Percentiles rank a stretch among this genome's conserved stretches.
Conservation (phyloP, 2,888 invertebrate genomes). For the Isotomurus palustris region DNA sequence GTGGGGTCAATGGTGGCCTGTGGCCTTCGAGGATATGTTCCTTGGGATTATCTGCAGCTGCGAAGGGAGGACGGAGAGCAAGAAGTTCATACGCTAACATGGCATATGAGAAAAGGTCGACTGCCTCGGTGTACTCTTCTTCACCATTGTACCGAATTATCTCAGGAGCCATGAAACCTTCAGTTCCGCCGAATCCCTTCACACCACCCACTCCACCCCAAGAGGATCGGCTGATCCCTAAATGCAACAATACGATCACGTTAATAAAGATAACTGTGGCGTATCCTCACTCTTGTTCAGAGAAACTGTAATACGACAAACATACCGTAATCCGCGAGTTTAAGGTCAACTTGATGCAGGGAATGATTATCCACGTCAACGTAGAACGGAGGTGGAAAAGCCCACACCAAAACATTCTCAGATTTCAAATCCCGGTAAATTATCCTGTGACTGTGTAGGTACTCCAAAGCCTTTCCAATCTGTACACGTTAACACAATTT, state of each 20-base stretch:
- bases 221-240: conserved; percentile 78
- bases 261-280: conserved; percentile 6
- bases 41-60: conserved; percentile 93
- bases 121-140: conserved; percentile 97
- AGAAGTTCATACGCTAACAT: conserved; percentile 90
- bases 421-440: conserved; percentile 92
- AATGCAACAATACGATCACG: too few relatives aligned
- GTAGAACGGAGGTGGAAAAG: conserved; percentile 70
- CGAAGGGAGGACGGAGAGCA: conserved; percentile 89
- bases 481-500: conserved; percentile 46
- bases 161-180: conserved; percentile 95
- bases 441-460: conserved; percentile 85
- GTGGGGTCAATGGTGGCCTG: conserved; percentile 77
- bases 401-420: conserved; percentile 98
- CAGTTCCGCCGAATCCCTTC: conserved; percentile 97
- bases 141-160: conserved; percentile 81
- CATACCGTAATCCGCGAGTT: conserved; percentile 89
- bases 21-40: conserved; percentile 94
- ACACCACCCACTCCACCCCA: conserved; percentile 87
- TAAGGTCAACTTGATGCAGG: conserved; percentile 66
- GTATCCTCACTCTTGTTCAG: not conserved
- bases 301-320: not conserved
- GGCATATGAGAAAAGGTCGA: conserved; percentile 97
- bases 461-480: conserved; percentile 89
- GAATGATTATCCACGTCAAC: conserved; percentile 28